Evolutionary conservation across 2,888 invertebrate genomes (phyloP).

Genomic region (Glaucopsyche alexis): DNA sequence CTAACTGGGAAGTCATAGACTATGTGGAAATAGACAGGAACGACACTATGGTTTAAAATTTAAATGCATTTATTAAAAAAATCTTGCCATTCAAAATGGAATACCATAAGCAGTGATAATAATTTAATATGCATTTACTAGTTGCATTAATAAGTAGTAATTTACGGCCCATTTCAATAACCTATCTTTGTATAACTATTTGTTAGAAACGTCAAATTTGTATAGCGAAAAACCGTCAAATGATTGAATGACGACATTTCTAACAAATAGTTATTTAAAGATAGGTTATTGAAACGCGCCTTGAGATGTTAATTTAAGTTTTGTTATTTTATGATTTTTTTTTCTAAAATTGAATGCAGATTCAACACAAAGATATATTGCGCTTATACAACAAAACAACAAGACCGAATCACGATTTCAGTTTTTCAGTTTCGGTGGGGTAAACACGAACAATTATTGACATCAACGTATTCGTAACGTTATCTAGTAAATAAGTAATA

Average conservation of each 20-base stretch:
- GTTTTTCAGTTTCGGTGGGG: no score
- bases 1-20: constrained; percentile 84
- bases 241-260: no score
- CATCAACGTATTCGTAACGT: no score
- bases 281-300: no score
- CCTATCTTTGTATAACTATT: no score
- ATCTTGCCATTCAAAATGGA: constrained; percentile 29
- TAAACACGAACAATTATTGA: no score
- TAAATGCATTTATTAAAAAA: background rate
- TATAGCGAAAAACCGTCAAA: no score
- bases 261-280: no score
- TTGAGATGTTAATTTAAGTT: background rate
- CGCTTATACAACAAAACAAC: background rate
- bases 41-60: constrained; percentile 28
- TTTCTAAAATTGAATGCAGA: background rate
- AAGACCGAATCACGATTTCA: background rate
- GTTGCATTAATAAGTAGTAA: background rate
- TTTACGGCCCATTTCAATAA: no score
- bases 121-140: constrained; percentile 6
- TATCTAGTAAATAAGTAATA: no score
- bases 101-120: constrained; percentile 9
- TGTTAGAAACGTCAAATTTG: no score
- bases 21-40: constrained; percentile 78
- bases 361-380: background rate
- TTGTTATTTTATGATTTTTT: background rate